These are phyloP conservation scores for Bambusicola thoracicus DNA, from an alignment of 2,113 vertebrate genomes.

Conservation along the genomic window DNA sequence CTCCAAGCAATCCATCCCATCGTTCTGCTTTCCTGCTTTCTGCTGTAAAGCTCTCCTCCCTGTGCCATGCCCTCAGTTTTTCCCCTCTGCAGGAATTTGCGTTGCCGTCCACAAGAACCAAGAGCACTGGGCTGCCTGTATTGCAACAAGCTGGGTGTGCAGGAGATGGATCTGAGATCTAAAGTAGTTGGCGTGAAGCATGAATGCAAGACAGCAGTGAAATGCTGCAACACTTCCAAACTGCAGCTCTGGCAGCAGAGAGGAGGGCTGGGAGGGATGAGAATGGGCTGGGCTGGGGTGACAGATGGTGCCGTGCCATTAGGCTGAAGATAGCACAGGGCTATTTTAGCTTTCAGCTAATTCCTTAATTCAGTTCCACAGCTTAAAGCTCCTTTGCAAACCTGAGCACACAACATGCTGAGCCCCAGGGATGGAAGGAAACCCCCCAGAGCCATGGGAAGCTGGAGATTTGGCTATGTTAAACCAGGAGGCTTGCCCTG, in stretches of 20 bases:
- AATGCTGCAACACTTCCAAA: not conserved
- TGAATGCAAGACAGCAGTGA: not conserved
- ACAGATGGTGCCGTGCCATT: not conserved
- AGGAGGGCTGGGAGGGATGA: not conserved
- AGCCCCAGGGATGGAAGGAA: not conserved
- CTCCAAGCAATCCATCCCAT: not conserved
- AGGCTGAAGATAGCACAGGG: not conserved
- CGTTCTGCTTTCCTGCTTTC: not conserved
- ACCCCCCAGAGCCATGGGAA: not conserved
- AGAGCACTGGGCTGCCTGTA: not conserved
- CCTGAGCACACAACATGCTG: fast-evolving
- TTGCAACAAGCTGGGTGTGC: not conserved
- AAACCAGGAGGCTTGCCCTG: no score
- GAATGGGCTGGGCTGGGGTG: not conserved
- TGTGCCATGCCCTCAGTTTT: not conserved
- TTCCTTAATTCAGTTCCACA: not conserved
- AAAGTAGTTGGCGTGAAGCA: not conserved
- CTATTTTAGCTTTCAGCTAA: not conserved
- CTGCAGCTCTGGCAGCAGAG: not conserved
- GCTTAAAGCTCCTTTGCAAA: not conserved
- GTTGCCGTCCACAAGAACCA: not conserved
- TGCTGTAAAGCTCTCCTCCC: not conserved
- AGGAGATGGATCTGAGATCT: not conserved
- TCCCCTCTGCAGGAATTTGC: not conserved
- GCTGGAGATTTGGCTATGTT: no score